A percentile compares a stretch with the other conserved stretches of the same genome.
These are phyloP conservation scores for Parthenolecanium corni DNA, from an alignment of 2,888 invertebrate species.

Conservation along the genomic window DNA sequence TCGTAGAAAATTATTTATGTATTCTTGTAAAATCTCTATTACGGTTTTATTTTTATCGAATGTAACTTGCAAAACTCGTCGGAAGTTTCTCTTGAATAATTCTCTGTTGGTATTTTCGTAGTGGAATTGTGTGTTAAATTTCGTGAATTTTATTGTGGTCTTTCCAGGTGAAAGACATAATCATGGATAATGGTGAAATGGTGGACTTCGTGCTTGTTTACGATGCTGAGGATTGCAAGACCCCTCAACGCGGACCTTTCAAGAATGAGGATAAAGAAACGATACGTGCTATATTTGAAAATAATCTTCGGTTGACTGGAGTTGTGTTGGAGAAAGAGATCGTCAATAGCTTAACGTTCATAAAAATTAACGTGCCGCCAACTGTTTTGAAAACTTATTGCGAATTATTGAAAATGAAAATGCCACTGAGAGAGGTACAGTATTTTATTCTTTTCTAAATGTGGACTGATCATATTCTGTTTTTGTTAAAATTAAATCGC, in stretches of 20 bases:
- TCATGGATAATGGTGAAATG: no score
- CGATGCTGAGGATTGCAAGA: not conserved
- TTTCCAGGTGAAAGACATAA: no score
- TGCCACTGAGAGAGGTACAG: conserved; percentile 67
- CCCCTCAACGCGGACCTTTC: not conserved
- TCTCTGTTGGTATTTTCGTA: no score
- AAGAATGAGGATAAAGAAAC: no score
- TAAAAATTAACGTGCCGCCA: conserved; percentile 79
- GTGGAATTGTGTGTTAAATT: no score
- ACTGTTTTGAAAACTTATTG: conserved; percentile 74
- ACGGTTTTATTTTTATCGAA: no score
- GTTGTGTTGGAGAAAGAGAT: conserved; percentile 30
- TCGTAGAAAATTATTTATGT: no score
- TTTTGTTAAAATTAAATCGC: no score
- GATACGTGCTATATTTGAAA: conserved; percentile 26
- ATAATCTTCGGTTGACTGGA: conserved; percentile 30
- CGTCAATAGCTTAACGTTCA: conserved; percentile 39
- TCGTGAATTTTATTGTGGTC: no score
- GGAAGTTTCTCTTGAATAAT: no score
- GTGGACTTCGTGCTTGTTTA: conserved; percentile 23
- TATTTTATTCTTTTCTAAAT: not conserved
- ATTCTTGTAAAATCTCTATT: no score
- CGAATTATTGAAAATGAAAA: conserved; percentile 79
- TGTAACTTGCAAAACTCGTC: no score
- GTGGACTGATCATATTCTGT: not conserved